Base-by-base conservation (phyloP, 2,797 vertebrate species). In the Chromis chromis region DNA sequence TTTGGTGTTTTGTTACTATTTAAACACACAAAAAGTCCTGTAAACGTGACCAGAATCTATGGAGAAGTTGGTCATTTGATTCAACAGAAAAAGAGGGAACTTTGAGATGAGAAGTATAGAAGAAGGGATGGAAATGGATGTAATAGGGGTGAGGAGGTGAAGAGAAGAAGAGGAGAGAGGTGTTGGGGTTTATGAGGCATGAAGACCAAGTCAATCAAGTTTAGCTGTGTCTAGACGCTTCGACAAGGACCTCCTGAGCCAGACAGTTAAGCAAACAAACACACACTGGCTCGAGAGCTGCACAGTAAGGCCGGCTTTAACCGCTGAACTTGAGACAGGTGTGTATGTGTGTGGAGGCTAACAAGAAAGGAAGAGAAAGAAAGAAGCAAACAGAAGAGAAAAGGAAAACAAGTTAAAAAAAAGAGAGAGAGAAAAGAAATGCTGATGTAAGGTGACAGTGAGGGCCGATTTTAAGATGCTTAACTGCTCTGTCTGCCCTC, bases 181-280 rank as follows among this genome's bases (percentile, higher is more conserved):
- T 61, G 80, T 84, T 74, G 53, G 55, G 75, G 50, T 90, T 91
- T 87, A 90, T 71, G 83, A 84, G 84, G 80, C 77, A 87, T 63
- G 71, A 65, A 83, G 78, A 77, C 68, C 66, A 66, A 79, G 80
- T 84, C 84, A 83, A 70, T 91, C 71, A 77, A 31, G 46, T 72
- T 76, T 70, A 22, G 79, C 70, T 74, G 79, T 39, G 87, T 93
- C 89, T 93, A 89, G 90, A 93, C 81, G 4, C 49, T 16, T 27
- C 48, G 69, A 85, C 64, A 53, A 65, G 67, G 74, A 82, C 59
- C 75, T 73, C 61, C 77, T 31, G 65, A 69, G 63, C 75, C 61
- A 91, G 89, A 91, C 89, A 61, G 49, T 66, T 64, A 33, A 56
- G 74, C 81, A 91, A 91, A 91, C 89, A 92, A 83, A 83, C 50